Conservation (phyloP, 2,888 invertebrate genomes). For the Tetragonula carbonaria region DNA sequence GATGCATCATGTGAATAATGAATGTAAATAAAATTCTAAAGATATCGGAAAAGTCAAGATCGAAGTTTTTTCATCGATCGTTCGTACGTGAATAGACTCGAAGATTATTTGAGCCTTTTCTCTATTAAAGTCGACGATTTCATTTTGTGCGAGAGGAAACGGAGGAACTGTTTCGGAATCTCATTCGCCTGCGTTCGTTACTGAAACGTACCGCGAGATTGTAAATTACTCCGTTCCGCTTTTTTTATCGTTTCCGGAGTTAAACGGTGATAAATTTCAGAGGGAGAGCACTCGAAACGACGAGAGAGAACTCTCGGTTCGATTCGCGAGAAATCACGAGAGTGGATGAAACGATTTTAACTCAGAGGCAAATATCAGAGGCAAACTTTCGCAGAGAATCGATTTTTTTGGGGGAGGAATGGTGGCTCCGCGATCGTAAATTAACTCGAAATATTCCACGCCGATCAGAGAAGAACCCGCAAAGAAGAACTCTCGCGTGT, state of each 20-base stretch:
- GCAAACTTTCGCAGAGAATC: neutral
- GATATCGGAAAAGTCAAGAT: too few relatives aligned
- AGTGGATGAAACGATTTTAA: neutral
- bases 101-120: too few relatives aligned
- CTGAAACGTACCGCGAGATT: slow-evolving; percentile 26
- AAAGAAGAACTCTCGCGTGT: neutral
- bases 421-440: neutral
- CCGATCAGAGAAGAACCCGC: neutral
- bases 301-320: neutral
- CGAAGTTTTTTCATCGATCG: too few relatives aligned
- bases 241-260: slow-evolving; percentile 15
- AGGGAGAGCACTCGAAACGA: too few relatives aligned
- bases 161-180: too few relatives aligned
- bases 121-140: too few relatives aligned
- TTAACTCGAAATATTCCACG: neutral
- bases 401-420: neutral
- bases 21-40: too few relatives aligned
- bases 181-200: neutral
- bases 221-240: slow-evolving; percentile 36
- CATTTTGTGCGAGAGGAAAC: too few relatives aligned
- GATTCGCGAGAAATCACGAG: neutral
- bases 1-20: too few relatives aligned
- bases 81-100: too few relatives aligned
- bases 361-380: neutral
- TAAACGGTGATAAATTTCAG: neutral